Conservation (phyloP, 64 coral and sea anemone species). For the Porites australiensis region DNA sequence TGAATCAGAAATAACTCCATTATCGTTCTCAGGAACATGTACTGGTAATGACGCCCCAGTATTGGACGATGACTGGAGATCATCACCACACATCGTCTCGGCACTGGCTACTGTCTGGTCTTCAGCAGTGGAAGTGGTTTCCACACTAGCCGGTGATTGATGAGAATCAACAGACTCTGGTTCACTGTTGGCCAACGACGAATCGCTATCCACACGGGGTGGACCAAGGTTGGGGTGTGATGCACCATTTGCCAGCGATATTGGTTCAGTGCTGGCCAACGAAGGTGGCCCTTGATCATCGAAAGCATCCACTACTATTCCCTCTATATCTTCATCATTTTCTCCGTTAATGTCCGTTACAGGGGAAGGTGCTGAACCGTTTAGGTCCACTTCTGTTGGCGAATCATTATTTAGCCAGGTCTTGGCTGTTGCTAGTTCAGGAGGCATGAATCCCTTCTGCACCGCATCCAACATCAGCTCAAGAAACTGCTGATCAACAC, state of each 20-base stretch:
- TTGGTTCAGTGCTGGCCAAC: background rate
- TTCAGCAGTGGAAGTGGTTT: background rate
- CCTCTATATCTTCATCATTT: background rate
- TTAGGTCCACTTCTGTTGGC: background rate
- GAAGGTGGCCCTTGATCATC: background rate
- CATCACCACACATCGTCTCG: background rate
- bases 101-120: background rate
- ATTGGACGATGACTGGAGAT: background rate
- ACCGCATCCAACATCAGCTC: slow-evolving; percentile 90
- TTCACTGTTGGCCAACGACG: background rate
- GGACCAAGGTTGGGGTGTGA: background rate
- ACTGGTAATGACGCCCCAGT: background rate
- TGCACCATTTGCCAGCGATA: background rate
- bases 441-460: slow-evolving; percentile 77
- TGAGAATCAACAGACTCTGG: background rate
- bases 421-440: slow-evolving; percentile 1
- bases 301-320: background rate
- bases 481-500: slow-evolving; percentile 79
- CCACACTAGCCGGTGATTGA: background rate
- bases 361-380: background rate
- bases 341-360: background rate
- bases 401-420: slow-evolving; percentile 5
- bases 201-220: background rate
- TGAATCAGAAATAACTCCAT: background rate
- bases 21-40: background rate